Evolutionary conservation across 2,888 invertebrate genomes (phyloP).

Genomic region (Smittia aterrima): DNA sequence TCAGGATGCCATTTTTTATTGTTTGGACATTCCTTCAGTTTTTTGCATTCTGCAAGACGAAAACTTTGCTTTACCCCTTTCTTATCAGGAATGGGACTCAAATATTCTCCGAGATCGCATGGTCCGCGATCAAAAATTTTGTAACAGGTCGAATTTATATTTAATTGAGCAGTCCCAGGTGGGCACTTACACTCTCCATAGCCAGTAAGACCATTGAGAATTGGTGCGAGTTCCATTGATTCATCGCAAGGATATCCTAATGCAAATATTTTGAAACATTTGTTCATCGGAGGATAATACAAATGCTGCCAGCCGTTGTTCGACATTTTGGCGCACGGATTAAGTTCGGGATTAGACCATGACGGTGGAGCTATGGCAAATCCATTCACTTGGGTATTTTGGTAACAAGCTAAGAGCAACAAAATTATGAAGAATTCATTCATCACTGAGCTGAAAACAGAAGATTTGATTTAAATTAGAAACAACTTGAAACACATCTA

Average conservation of each 20-base stretch:
- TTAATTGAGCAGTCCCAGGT: constrained; percentile 71
- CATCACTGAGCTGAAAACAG: constrained; percentile 36
- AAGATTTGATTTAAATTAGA: too few species aligned
- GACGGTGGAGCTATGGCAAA: constrained; percentile 72
- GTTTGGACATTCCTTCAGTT: constrained; percentile 63
- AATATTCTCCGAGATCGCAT: constrained; percentile 70
- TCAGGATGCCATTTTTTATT: constrained; percentile 73
- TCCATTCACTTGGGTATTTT: neutral
- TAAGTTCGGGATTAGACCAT: constrained; percentile 78
- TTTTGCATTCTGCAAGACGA: constrained; percentile 72
- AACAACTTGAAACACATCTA: too few species aligned
- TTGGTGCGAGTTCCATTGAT: constrained; percentile 78
- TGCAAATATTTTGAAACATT: constrained; percentile 85
- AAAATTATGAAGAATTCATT: neutral
- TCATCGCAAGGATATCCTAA: constrained; percentile 78
- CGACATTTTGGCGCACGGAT: constrained; percentile 77
- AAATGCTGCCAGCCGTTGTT: constrained; percentile 84
- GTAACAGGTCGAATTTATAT: constrained; percentile 69
- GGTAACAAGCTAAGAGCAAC: neutral
- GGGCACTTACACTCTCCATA: constrained; percentile 76
- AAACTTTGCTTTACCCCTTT: constrained; percentile 49
- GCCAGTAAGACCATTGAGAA: constrained; percentile 49
- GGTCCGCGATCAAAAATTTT: constrained; percentile 72
- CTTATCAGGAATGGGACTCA: constrained; percentile 63
- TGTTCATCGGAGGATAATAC: constrained; percentile 78